A percentile compares a stretch with the other conserved stretches of the same genome.
These are phyloP conservation scores for Hyles lineata DNA, from an alignment of 2,888 invertebrate genomes.

Conservation along the genomic window DNA sequence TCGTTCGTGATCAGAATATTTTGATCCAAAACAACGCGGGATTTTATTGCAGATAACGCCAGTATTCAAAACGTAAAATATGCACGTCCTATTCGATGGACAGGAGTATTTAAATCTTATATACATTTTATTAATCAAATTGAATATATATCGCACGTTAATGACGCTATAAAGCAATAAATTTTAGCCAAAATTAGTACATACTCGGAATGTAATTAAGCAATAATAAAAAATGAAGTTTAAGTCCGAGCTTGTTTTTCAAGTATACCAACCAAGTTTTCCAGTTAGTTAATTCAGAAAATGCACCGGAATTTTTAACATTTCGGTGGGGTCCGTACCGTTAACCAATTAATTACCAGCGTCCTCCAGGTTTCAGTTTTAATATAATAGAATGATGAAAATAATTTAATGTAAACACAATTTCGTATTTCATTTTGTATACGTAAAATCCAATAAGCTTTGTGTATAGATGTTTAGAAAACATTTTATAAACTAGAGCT, in stretches of 20 bases:
- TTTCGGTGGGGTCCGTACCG: not conserved
- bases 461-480: slow-evolving; percentile 4
- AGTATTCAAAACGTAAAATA: no score
- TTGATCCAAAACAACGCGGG: no score
- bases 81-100: no score
- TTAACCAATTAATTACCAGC: slow-evolving; percentile 2
- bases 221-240: no score
- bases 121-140: no score
- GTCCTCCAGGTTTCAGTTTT: not conserved
- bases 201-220: no score
- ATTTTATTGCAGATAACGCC: no score
- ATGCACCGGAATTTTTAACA: not conserved
- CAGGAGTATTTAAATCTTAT: no score
- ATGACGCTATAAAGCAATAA: no score
- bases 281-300: not conserved
- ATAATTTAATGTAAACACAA: slow-evolving; percentile 6
- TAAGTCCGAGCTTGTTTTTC: not conserved
- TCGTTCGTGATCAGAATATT: no score
- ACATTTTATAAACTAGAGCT: not conserved
- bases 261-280: slow-evolving; percentile 2
- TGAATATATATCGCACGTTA: no score
- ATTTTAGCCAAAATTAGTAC: no score
- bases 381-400: not conserved
- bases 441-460: not conserved
- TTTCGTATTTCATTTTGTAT: not conserved